Base-by-base conservation (phyloP, 1,140 invertebrate genomes). In the Pachyrhynchus sulphureomaculatus region DNA sequence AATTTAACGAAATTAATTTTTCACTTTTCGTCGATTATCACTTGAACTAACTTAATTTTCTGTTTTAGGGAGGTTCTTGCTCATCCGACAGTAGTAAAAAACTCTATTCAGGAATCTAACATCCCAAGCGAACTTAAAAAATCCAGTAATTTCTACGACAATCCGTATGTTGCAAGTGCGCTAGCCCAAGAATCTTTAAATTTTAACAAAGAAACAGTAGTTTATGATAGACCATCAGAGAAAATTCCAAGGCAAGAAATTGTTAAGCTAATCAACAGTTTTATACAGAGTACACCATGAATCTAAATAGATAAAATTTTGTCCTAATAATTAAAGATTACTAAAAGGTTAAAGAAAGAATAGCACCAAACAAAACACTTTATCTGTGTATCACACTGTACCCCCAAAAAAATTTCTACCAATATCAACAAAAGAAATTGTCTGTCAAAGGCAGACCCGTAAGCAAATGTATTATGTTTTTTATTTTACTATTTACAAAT, bases 141-240 rank as follows among this genome's bases (percentile, higher is more conserved):
- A 69, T 81, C 85, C 0, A 24, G 49, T n/a, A 34, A 48, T 21
- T 91, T 91, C 72, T 92, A 90, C 70, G 87, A 86, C 64, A 87
- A 92, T 76, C 89, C 89, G 0, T 71, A 76, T 4, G 83, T 90
- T 5, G 88, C 86, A 10, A 82, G 83, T 10, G 83, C 80, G 0
- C 76, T 92, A 4, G 88, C 89, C 1, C 84, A 86, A 66, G 86
- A 88, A 66, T 89, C 88, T 1, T 89, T 89, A 86, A 85, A 90
- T 49, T 79, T 81, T 0, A 80, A 84, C 45, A 89, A 89, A 69
- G 88, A 90, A 74, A 85, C 83, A 75, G 86, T 85, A 44, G 88
- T 91, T 2, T 80, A 84, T 24, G 80, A 91, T 68, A 80, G 90
- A 3, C 88, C 90, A 69, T 85, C 88, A 0, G 88, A 91, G 59